These are phyloP conservation scores for Podarcis lilfordi DNA, from an alignment of 2,797 vertebrate species.

Conservation along the genomic window DNA sequence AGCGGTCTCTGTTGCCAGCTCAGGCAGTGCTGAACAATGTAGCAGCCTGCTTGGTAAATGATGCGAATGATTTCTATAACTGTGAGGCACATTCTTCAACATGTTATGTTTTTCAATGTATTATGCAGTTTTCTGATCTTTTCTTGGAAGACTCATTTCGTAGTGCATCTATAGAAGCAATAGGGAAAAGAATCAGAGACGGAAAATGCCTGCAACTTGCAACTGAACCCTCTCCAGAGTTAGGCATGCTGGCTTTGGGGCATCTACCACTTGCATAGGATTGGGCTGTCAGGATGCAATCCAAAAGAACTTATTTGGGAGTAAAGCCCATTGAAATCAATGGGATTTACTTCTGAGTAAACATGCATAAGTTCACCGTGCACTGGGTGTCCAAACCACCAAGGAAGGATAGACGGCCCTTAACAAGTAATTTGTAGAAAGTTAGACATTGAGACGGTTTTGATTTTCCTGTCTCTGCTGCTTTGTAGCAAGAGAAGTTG, in stretches of 20 bases:
- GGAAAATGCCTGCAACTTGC: constrained; percentile 2
- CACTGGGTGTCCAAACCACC: neutral
- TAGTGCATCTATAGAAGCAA: neutral
- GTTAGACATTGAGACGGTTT: neutral
- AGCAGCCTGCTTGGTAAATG: constrained; percentile 42
- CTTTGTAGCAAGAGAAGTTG: neutral
- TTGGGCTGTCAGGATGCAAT: neutral
- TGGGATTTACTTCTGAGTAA: neutral
- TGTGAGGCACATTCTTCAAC: constrained; percentile 13
- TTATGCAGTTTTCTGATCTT: constrained; percentile 44
- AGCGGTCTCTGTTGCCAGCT: constrained; percentile 38
- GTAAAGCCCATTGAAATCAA: neutral
- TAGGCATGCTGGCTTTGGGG: neutral
- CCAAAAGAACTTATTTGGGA: neutral
- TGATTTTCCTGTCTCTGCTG: neutral
- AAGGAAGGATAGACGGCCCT: neutral
- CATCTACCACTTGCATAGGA: neutral
- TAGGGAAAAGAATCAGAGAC: neutral
- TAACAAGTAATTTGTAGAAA: neutral
- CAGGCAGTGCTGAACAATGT: constrained; percentile 34
- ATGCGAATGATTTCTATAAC: constrained; percentile 37
- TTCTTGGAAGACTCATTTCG: constrained; percentile 21
- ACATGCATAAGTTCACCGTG: neutral
- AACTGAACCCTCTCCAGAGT: neutral
- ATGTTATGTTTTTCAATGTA: constrained; percentile 45